phyloP scores from a whole-genome alignment of 2,113 vertebrate species.

The Aspidoscelis tigris region DNA sequence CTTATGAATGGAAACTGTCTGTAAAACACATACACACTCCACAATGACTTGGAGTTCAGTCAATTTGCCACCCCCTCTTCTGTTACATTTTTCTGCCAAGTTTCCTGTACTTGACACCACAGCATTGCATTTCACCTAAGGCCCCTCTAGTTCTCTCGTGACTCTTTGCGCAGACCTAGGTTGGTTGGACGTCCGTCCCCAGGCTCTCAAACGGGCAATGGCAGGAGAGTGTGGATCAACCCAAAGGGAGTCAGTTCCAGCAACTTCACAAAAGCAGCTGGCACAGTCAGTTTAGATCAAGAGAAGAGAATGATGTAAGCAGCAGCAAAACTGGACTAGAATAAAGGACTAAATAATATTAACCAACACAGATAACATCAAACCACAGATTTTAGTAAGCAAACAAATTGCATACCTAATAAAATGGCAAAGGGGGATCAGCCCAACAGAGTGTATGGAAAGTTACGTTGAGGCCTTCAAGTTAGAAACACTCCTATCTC shows the following conservation, averaged over 20 bases:
- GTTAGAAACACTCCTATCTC: no score
- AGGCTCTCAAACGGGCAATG: neutral
- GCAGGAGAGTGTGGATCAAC: neutral
- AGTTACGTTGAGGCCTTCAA: no score
- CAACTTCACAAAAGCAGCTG: no score
- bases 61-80: neutral
- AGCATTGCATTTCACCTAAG: neutral
- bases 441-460: no score
- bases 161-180: neutral
- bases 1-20: slow-evolving; percentile 11
- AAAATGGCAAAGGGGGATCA: no score
- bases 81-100: neutral
- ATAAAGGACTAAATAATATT: no score
- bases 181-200: neutral
- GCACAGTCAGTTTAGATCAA: neutral
- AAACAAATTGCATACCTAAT: no score
- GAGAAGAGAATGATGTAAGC: neutral
- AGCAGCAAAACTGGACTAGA: neutral
- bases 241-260: no score
- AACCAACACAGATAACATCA: no score
- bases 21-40: neutral
- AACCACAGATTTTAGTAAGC: no score
- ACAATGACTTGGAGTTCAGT: slow-evolving; percentile 5
- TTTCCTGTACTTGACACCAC: neutral
- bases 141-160: neutral